Evolutionary conservation across 2,113 vertebrate species (phyloP), one percentile per base, ranked within the genome.

Genomic region (Climacteris rufus): DNA sequence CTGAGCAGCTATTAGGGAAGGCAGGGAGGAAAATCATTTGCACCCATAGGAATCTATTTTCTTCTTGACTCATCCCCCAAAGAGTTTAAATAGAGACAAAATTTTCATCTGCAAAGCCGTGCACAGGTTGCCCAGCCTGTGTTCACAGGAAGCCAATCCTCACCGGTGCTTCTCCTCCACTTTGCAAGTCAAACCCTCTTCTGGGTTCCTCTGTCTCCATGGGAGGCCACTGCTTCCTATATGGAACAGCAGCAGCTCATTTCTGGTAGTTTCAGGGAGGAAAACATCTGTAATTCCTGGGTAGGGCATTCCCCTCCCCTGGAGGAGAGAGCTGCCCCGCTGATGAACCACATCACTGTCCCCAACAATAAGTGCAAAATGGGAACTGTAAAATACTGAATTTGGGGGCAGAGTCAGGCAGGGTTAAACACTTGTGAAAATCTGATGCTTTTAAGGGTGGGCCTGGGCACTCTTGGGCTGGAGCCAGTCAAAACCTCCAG

Each of bases 351-450:
- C 33, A 12, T 19, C 42, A 1, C 17, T 16, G 66, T 15, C 39
- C 42, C 39, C 63, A 30, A 0, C 11, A 11, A 5, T 0, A 21
- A 35, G 5, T 4, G 61, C 11, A n/a, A 3, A 76, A 56, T 2
- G 30, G 50, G 69, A 59, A 6, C 16, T 4, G 25, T 6, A 7
- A 71, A 23, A 3, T 0, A 3, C 13, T 4, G 37, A 15, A 10
- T 56, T 21, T 16, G 57, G 87, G 74, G 5, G 22, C 53, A 19
- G 30, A 35, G 72, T 47, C 30, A 74, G 49, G 7, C 63, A 21
- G 35, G 13, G 10, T 53, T 17, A 44, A 90, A 28, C 1, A 1
- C 50, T 12, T 28, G 54, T 42, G 72, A 10, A 83, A 52, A 15
- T 45, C 16, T 20, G 31, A 11, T 0, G 3, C 5, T 54, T 39